phyloP scores from a whole-genome alignment of 1,140 invertebrate genomes.

The Leptopilina clavipes region DNA sequence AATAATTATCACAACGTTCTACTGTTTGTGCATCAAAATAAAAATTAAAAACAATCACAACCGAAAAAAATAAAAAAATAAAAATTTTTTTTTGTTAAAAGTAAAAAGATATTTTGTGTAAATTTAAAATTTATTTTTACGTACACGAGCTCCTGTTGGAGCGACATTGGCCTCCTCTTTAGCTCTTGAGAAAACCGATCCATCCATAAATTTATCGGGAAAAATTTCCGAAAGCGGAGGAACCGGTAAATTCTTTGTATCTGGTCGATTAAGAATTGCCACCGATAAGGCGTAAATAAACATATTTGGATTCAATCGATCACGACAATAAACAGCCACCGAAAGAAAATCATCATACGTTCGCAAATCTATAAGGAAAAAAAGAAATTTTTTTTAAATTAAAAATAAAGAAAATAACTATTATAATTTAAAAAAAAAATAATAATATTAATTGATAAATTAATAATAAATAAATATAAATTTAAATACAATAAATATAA shows the following conservation, averaged over 20 bases:
- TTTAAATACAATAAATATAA: too few relatives aligned
- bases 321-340: conserved; percentile 81
- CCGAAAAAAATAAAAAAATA: neutral
- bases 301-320: conserved; percentile 84
- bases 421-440: neutral
- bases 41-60: too few relatives aligned
- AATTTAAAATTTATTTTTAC: conserved; percentile 45
- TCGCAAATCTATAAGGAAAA: conserved; percentile 76
- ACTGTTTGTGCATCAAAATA: too few relatives aligned
- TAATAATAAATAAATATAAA: too few relatives aligned
- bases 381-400: neutral
- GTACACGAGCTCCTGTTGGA: conserved; percentile 78
- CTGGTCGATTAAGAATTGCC: conserved; percentile 83
- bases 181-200: conserved; percentile 80
- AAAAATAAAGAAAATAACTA: neutral
- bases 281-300: conserved; percentile 87
- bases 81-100: conserved; percentile 1
- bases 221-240: conserved; percentile 83
- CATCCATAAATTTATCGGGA: conserved; percentile 86
- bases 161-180: conserved; percentile 82
- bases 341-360: conserved; percentile 83
- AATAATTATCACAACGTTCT: too few relatives aligned
- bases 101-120: too few relatives aligned
- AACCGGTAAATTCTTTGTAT: conserved; percentile 82
- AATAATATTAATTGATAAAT: too few relatives aligned